Percentiles rank a stretch among this genome's conserved stretches.
These are phyloP conservation scores for Apomyelois bistriatella DNA, from an alignment of 2,888 invertebrate genomes.

Conservation along the genomic window DNA sequence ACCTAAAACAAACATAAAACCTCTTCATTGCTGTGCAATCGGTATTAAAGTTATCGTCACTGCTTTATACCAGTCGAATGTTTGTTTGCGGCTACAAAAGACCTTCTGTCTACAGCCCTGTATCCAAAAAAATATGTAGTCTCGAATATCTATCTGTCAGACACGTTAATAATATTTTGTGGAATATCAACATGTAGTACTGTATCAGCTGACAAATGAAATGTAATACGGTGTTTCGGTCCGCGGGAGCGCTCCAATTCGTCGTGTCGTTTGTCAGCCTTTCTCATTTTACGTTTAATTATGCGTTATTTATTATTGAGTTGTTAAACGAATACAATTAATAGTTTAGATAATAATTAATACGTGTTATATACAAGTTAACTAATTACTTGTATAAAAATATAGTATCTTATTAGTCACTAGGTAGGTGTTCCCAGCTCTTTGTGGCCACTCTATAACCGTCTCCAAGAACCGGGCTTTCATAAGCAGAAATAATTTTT, in stretches of 20 bases:
- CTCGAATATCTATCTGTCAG: slow-evolving; percentile 10
- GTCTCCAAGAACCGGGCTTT: no score
- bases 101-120: neutral
- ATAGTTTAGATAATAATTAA: no score
- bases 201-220: slow-evolving; percentile 71
- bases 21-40: no score
- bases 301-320: neutral
- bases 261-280: slow-evolving; percentile 72
- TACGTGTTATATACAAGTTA: no score
- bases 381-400: no score
- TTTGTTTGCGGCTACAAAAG: neutral
- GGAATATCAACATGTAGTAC: slow-evolving; percentile 52
- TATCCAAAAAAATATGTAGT: neutral
- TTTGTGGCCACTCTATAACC: no score
- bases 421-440: no score
- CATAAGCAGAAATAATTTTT: no score
- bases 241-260: slow-evolving; percentile 69
- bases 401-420: no score
- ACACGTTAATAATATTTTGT: slow-evolving; percentile 54
- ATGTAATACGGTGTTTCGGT: slow-evolving; percentile 69
- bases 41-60: no score
- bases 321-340: neutral
- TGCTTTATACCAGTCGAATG: no score
- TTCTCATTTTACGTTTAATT: slow-evolving; percentile 72
- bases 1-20: no score